Evolutionary conservation across 2,888 invertebrate genomes (phyloP), one percentile per base, ranked within the genome.

Genomic region (Cacoxenus indagator): DNA sequence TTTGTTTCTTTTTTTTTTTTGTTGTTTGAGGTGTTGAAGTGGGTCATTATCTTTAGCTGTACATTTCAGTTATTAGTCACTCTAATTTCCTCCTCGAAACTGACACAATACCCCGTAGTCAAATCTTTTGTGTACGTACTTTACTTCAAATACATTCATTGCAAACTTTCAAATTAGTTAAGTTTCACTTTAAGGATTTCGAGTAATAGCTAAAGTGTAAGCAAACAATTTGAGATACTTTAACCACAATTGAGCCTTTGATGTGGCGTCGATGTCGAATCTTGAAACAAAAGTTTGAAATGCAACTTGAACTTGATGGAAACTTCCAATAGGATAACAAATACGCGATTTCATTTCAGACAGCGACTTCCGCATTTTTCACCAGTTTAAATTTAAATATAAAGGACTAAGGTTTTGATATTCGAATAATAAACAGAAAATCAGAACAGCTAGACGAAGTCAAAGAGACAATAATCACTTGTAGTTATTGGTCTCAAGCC

Each of bases 161-260:
- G 19, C 22, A 61, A 62, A 62, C 61, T 62, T 62, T 62, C 4
- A 26, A 43, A 62, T 62, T 62, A 43, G 24, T 45, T 62, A 62
- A 43, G 22, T 62, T 62, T 24, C 45, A 43, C 24, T 45, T 43
- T 22, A 14, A 6, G 19, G 45, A 43, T 43, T 62, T 43, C 4
- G 43, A 6, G 3, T 4, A 24, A 45, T 24, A 22, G 1, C 2
- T 45, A 45, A 62, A 24, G 24, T 62, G 29, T 45, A 43, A 24
- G 61, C 43, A 62, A 24, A 62, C 45, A 62, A 43, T 62, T 62
- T 59, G 17, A 62, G 43, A n/a, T 62, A 22, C 14, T 57, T 62
- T 62, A 8, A 31, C 61, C 61, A 43, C 61, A 62, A 45, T 62
- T 24, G 19, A 62, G 14, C 26, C 27, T 55, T 55, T 55, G 55